phyloP scores from a whole-genome alignment of 2,888 invertebrate genomes.

The Macropis europaea region DNA sequence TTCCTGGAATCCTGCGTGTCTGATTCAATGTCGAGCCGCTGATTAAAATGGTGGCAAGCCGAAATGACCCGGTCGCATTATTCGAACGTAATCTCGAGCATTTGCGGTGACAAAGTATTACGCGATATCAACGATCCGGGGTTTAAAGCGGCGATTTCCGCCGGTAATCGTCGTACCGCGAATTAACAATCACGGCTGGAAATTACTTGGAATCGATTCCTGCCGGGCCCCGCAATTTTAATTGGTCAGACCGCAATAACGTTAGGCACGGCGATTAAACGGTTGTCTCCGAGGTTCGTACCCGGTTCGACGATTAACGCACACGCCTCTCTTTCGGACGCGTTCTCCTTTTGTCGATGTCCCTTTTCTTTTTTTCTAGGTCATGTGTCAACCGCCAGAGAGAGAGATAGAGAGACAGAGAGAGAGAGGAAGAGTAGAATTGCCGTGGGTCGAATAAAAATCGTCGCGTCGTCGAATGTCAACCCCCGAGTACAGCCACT shows the following conservation, averaged over 20 bases:
- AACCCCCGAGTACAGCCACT: conserved; percentile 56
- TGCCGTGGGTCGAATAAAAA: conserved; percentile 50
- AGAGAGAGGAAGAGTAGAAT: conserved; percentile 60
- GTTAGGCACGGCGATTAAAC: conserved; percentile 38
- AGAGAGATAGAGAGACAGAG: too few relatives aligned
- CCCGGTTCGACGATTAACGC: conserved; percentile 39
- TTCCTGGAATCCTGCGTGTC: too few relatives aligned
- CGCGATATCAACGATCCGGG: neutral
- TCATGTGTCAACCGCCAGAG: conserved; percentile 52
- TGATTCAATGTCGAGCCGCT: too few relatives aligned
- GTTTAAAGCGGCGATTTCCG: neutral
- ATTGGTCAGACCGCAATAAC: conserved; percentile 40
- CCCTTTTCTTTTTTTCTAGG: conserved; percentile 17
- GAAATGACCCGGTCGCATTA: too few relatives aligned
- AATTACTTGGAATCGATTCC: conserved; percentile 12
- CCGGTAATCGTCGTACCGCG: neutral
- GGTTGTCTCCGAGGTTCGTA: conserved; percentile 37
- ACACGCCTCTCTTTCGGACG: conserved; percentile 43
- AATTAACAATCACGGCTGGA: conserved; percentile 1
- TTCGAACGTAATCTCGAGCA: too few relatives aligned
- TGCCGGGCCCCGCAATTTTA: conserved; percentile 45
- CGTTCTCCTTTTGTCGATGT: conserved; percentile 35
- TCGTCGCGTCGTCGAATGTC: conserved; percentile 66
- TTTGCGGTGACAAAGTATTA: neutral
- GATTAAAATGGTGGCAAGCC: too few relatives aligned